Percentiles rank a stretch among this genome's conserved stretches.
phyloP scores from a whole-genome alignment of 2,113 vertebrate species.

The Geococcyx californianus region DNA sequence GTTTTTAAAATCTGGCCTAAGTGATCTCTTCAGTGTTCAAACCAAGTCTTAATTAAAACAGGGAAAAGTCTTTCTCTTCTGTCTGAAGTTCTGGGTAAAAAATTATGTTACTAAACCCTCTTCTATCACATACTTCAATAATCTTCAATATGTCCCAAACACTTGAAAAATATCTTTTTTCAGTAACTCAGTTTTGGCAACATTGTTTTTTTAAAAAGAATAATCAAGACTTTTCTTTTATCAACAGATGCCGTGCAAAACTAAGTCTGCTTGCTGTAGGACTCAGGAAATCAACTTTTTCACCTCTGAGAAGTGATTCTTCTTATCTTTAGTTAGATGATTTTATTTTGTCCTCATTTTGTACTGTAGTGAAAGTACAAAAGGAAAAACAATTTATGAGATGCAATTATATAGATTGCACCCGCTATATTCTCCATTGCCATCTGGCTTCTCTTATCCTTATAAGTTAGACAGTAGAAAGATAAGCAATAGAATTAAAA shows the following conservation, averaged over 20 bases:
- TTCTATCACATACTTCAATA: not conserved
- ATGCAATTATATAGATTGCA: slow-evolving; percentile 59
- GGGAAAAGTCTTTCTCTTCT: not conserved
- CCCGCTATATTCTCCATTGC: slow-evolving; percentile 49
- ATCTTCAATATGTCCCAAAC: not conserved
- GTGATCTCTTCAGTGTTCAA: not conserved
- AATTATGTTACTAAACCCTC: accelerated
- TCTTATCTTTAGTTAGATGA: not conserved
- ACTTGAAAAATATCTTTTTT: not conserved
- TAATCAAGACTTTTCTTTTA: not conserved
- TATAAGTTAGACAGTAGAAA: slow-evolving; percentile 50
- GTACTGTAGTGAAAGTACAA: not conserved
- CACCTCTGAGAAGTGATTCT: not conserved
- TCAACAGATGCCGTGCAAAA: not conserved
- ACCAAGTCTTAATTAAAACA: not conserved
- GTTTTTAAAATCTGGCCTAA: not conserved
- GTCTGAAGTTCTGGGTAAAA: not conserved
- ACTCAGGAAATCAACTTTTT: not conserved
- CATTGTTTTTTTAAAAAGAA: not conserved
- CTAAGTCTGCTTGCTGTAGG: not conserved
- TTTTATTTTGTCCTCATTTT: slow-evolving; percentile 22
- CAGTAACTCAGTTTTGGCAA: not conserved
- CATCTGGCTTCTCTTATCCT: slow-evolving; percentile 50
- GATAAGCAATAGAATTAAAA: slow-evolving; percentile 69
- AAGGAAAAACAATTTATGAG: slow-evolving; percentile 62